Base-by-base conservation (phyloP, 2,797 vertebrate species). In the Rhynchonycteris naso region DNA sequence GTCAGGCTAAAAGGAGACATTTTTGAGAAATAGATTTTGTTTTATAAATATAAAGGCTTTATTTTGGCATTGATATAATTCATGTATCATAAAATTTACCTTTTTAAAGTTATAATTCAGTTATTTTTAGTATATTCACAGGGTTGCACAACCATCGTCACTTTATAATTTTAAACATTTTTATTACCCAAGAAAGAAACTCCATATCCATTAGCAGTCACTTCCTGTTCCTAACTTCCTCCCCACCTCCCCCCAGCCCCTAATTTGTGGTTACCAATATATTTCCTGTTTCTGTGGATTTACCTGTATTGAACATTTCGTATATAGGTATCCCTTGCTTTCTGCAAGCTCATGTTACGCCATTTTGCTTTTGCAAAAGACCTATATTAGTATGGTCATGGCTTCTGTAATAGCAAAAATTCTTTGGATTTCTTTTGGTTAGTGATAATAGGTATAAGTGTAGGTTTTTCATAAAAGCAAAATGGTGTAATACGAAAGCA, bases 151-250 rank as follows among this genome's bases (percentile, higher is more conserved):
- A 52, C 22, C 22, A 21, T 76, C 33, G 85, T 52, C 72, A 65
- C n/a, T 56, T 81, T 76, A 65, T 81, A 90, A 78, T 65, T 94
- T 58, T 90, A 88, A 92, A 90, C n/a, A 52, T 93, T 90, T 93
- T 82, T 11, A 59, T 93, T 13, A 35, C 2, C 26, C 59, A 24
- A 1, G 15, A 92, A 93, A 83, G 54, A 91, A 92, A 82, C 30
- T 19, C 7, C 10, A 1, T 88, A 78, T 33, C 21, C 4, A 4
- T 85, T 80, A 85, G 33, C 28, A n/a, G 14, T 91, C 35, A 59
- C 8, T 71, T 30, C 30, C 10, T 58, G 1, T 14, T 84, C 13
- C 30, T 72, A 1, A n/a, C 50, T 50, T 16, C 24, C 2, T 26
- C 24, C 43, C 24, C 2, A 26, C 56, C 18, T 6, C 56, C 56